These are phyloP conservation scores for Hyles euphorbiae DNA, from an alignment of 1,140 invertebrate species.

Conservation along the genomic window DNA sequence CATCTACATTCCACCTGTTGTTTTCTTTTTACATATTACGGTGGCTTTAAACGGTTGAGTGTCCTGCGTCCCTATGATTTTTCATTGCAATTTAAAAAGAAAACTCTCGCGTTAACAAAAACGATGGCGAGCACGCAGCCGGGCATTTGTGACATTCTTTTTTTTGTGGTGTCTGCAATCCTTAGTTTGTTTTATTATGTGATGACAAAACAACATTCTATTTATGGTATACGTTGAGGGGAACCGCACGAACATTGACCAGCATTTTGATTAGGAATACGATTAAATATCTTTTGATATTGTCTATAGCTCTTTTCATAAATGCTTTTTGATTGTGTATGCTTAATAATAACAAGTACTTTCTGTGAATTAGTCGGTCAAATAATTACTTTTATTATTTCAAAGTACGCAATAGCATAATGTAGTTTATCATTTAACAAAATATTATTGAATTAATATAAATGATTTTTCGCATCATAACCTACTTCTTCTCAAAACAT, in stretches of 20 bases:
- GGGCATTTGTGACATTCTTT: constrained; percentile 42
- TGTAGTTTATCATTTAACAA: too few species aligned
- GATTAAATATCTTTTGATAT: neutral
- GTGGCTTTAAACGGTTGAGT: too few species aligned
- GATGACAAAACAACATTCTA: constrained; percentile 36
- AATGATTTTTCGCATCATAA: too few species aligned
- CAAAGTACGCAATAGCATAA: too few species aligned
- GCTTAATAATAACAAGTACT: too few species aligned
- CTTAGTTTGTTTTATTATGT: constrained; percentile 46
- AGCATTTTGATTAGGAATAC: constrained; percentile 3
- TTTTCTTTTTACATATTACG: too few species aligned
- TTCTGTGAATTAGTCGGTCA: too few species aligned
- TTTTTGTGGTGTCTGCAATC: constrained; percentile 40
- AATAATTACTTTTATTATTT: too few species aligned
- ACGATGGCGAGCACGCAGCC: constrained; percentile 37
- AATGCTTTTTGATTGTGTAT: too few species aligned
- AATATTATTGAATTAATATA: too few species aligned
- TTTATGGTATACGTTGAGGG: constrained; percentile 20
- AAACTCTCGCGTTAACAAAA: constrained; percentile 48
- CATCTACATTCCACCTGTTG: too few species aligned
- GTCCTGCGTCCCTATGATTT: constrained; percentile 17
- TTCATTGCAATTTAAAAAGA: constrained; percentile 68
- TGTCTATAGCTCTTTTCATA: neutral
- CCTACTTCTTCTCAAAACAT: too few species aligned
- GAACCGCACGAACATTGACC: constrained; percentile 14